Percentiles rank a stretch among this genome's conserved stretches.
Evolutionary conservation across 1,140 invertebrate species (phyloP).

Genomic region (Araneus ventricosus): DNA sequence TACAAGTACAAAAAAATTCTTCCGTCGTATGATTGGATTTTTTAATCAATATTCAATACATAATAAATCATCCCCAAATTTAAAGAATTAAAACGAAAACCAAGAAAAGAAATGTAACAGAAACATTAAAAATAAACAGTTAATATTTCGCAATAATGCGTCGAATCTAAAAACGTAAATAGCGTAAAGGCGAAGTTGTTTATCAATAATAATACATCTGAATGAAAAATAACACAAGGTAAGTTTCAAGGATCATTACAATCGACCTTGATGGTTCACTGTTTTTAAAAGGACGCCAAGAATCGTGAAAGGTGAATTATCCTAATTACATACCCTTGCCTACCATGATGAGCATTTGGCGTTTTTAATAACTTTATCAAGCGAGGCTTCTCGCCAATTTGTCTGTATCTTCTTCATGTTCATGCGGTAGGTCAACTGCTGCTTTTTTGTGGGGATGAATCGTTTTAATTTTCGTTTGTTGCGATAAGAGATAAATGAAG

Average conservation of each 20-base stretch:
- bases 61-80: too few relatives aligned
- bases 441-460: not conserved
- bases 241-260: not conserved
- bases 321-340: not conserved
- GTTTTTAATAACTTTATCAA: conserved; percentile 25
- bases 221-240: not conserved
- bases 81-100: too few relatives aligned
- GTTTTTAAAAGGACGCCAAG: not conserved
- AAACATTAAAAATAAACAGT: not conserved
- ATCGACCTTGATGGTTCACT: conserved; percentile 6
- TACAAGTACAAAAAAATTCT: too few relatives aligned
- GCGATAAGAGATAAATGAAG: too few relatives aligned
- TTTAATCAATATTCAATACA: too few relatives aligned
- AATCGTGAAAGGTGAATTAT: conserved; percentile 34
- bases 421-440: not conserved
- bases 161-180: not conserved
- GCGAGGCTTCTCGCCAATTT: not conserved
- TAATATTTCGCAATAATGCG: not conserved
- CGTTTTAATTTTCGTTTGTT: not conserved
- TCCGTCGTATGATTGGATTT: too few relatives aligned
- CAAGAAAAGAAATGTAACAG: too few relatives aligned
- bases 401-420: not conserved
- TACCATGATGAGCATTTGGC: not conserved
- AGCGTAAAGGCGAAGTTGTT: not conserved
- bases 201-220: not conserved